Conservation (phyloP, 2,888 invertebrate genomes). For the Campoplex capitator region DNA sequence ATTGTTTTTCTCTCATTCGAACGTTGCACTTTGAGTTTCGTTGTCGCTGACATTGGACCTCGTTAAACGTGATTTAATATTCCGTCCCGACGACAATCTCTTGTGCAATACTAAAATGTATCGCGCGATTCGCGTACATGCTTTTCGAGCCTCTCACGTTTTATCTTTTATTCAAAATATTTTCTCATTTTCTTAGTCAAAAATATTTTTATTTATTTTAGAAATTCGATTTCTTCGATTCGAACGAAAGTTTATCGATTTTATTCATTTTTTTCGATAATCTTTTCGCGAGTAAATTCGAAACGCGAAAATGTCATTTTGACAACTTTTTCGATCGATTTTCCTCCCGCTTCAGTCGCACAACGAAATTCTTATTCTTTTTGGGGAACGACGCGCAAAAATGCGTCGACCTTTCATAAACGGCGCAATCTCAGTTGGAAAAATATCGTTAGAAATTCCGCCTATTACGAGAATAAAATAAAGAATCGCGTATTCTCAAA, state of each 20-base stretch:
- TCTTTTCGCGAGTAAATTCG: too few species aligned
- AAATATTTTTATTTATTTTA: background rate
- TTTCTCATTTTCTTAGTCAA: background rate
- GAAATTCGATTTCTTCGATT: too few species aligned
- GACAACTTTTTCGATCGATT: too few species aligned
- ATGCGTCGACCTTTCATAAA: background rate
- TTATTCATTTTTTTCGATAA: background rate
- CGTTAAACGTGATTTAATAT: slow-evolving; percentile 29
- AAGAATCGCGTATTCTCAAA: background rate
- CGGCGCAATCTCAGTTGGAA: background rate
- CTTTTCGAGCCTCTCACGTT: background rate
- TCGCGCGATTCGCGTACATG: background rate
- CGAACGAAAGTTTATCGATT: background rate
- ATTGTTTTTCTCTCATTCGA: background rate
- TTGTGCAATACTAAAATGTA: slow-evolving; percentile 35
- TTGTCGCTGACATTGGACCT: slow-evolving; percentile 57
- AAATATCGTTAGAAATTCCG: background rate
- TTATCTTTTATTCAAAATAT: background rate
- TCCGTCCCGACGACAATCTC: slow-evolving; percentile 17
- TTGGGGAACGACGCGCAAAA: background rate
- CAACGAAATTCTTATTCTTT: background rate
- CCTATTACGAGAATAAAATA: background rate
- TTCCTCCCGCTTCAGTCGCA: background rate
- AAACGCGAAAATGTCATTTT: too few species aligned
- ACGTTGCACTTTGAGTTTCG: slow-evolving; percentile 30